Percentiles rank a stretch among this genome's conserved stretches.
Conservation (phyloP, 2,888 invertebrate species). For the Harmothoe impar region DNA sequence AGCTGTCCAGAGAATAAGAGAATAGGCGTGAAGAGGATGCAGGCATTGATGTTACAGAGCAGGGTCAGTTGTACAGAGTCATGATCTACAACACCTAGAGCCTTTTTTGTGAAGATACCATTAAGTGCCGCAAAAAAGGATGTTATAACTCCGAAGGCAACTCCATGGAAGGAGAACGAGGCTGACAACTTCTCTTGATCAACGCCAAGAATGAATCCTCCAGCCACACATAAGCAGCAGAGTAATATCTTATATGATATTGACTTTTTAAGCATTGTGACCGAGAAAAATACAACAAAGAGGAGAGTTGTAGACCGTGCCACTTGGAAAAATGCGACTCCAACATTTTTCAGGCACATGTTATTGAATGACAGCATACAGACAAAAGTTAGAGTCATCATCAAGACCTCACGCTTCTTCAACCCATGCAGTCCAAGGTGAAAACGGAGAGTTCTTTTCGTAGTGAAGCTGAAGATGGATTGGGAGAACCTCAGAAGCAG, state of each 20-base stretch:
- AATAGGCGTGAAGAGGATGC: conserved; percentile 78
- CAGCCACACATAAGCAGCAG: conserved; percentile 79
- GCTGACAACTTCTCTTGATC: conserved; percentile 81
- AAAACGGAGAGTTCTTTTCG: not conserved
- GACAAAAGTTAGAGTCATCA: conserved; percentile 78
- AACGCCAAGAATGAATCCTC: conserved; percentile 81
- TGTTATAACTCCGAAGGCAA: conserved; percentile 80
- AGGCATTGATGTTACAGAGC: conserved; percentile 79
- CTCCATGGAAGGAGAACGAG: conserved; percentile 79
- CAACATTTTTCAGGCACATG: conserved; percentile 82
- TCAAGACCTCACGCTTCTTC: conserved; percentile 73
- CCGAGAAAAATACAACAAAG: conserved; percentile 81
- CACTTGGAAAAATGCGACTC: conserved; percentile 82
- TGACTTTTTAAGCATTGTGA: conserved; percentile 75
- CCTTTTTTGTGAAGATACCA: conserved; percentile 81
- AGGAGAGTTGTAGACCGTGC: conserved; percentile 82
- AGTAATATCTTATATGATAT: conserved; percentile 73
- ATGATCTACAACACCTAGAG: conserved; percentile 75
- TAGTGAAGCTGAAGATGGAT: not conserved
- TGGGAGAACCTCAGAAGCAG: not conserved
- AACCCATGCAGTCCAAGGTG: not conserved
- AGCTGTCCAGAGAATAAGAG: conserved; percentile 79
- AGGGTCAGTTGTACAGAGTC: conserved; percentile 80
- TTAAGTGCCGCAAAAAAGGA: conserved; percentile 81
- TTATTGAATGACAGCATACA: conserved; percentile 82